Conservation (phyloP, 1,140 invertebrate genomes). For the Phymorhynchus buccinoides region DNA sequence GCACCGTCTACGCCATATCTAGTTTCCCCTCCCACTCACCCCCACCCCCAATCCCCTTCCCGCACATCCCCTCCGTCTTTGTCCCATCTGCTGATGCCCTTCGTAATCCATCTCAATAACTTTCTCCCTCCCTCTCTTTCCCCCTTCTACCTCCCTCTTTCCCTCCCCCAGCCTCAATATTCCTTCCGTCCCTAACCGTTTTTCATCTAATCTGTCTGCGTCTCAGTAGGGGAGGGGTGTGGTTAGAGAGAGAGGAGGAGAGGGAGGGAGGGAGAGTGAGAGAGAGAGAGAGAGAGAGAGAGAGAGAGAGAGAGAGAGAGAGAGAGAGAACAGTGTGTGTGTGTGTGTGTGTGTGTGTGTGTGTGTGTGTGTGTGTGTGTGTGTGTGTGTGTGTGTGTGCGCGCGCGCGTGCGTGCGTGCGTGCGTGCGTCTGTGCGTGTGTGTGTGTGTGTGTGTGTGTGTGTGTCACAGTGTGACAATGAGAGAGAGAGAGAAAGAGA, state of each 20-base stretch:
- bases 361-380: not conserved
- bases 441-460: slow-evolving; percentile 22
- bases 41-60: too few relatives aligned
- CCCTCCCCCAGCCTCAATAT: too few relatives aligned
- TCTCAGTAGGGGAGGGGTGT: not conserved
- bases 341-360: not conserved
- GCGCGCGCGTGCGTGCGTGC: not conserved
- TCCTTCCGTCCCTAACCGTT: not conserved
- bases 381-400: not conserved
- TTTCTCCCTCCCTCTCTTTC: too few relatives aligned
- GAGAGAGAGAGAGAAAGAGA: not conserved
- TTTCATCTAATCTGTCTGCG: not conserved
- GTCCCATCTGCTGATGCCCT: too few relatives aligned
- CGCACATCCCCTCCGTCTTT: too few relatives aligned
- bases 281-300: slow-evolving; percentile 26
- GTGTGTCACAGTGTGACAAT: not conserved
- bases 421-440: not conserved
- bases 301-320: not conserved
- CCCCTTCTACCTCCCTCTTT: too few relatives aligned
- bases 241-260: not conserved
- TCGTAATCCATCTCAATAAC: too few relatives aligned
- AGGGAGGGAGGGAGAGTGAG: not conserved
- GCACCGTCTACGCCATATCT: too few relatives aligned
- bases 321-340: not conserved
- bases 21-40: too few relatives aligned